phyloP scores from a whole-genome alignment of 2,797 vertebrate genomes.

The Sebastes steindachneri region DNA sequence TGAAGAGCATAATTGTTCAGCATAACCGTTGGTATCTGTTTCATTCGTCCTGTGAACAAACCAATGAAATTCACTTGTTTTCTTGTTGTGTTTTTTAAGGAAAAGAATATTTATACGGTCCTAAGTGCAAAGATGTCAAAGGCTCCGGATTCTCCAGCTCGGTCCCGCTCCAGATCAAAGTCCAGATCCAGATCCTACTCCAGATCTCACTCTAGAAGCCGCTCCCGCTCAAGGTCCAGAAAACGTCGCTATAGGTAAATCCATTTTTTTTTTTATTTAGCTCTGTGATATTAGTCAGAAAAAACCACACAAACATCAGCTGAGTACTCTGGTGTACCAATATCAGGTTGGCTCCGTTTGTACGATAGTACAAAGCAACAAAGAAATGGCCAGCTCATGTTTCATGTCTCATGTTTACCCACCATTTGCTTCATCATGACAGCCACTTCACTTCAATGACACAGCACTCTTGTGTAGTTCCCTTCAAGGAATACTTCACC shows the following conservation, averaged over 20 bases:
- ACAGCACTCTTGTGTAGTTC: neutral
- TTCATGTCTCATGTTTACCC: neutral
- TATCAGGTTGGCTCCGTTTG: neutral
- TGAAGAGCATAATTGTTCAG: neutral
- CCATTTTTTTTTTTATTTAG: too few relatives aligned
- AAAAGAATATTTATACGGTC: neutral
- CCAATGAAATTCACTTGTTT: neutral
- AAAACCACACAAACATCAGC: too few relatives aligned
- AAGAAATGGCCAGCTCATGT: neutral
- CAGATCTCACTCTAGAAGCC: conserved; percentile 92
- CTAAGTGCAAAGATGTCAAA: conserved; percentile 90
- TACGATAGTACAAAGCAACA: neutral
- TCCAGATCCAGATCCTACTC: conserved; percentile 93
- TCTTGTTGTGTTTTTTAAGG: conserved; percentile 9
- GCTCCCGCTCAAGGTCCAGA: conserved; percentile 92
- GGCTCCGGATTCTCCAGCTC: conserved; percentile 91
- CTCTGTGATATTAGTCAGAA: too few relatives aligned
- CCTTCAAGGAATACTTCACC: neutral
- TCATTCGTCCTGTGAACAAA: neutral
- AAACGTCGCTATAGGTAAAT: conserved; percentile 95
- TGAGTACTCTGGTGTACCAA: neutral
- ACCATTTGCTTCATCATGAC: neutral
- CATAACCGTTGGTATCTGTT: neutral
- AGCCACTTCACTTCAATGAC: neutral
- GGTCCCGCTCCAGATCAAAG: conserved; percentile 90